Percentiles rank a stretch among this genome's conserved stretches.
Evolutionary conservation across 2,888 invertebrate genomes (phyloP).

Genomic region (Arrhopalites spinosus): DNA sequence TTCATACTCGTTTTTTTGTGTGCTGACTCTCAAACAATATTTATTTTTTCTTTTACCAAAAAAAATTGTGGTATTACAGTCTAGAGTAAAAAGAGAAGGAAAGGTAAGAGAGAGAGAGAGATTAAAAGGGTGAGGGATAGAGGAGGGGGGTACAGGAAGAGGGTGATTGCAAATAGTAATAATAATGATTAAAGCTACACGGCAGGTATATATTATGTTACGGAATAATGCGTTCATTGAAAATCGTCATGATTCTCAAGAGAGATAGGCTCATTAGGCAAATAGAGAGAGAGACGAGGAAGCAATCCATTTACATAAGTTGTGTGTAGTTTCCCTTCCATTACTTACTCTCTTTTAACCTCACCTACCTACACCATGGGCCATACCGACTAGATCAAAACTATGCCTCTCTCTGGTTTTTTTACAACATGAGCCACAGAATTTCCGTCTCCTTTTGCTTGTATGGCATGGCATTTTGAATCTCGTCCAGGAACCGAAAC

Average conservation of each 20-base stretch:
- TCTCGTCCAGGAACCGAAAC: slow-evolving; percentile 33
- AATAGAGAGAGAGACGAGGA: slow-evolving; percentile 15
- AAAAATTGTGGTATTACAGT: not conserved
- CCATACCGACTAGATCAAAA: not conserved
- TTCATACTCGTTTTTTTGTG: too few relatives aligned
- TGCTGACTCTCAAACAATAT: too few relatives aligned
- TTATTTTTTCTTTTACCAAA: too few relatives aligned
- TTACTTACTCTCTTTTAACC: not conserved
- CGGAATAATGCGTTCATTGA: slow-evolving; percentile 26
- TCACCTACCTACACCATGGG: slow-evolving; percentile 27
- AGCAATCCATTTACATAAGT: slow-evolving; percentile 34
- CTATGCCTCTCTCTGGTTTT: slow-evolving; percentile 10
- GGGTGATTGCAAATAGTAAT: slow-evolving; percentile 20
- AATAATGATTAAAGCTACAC: slow-evolving; percentile 14
- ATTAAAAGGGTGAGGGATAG: not conserved
- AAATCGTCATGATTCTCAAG: slow-evolving; percentile 28
- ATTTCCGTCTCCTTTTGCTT: slow-evolving; percentile 18
- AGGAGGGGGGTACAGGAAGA: not conserved
- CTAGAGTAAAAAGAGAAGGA: not conserved
- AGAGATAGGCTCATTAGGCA: slow-evolving; percentile 32
- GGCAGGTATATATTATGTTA: slow-evolving; percentile 29
- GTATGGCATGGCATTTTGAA: slow-evolving; percentile 35
- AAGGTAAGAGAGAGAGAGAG: not conserved
- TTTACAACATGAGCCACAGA: slow-evolving; percentile 9
- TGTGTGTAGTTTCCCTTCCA: slow-evolving; percentile 23